phyloP scores from a whole-genome alignment of 2,888 invertebrate species.

The Drepanosiphum platanoidis region DNA sequence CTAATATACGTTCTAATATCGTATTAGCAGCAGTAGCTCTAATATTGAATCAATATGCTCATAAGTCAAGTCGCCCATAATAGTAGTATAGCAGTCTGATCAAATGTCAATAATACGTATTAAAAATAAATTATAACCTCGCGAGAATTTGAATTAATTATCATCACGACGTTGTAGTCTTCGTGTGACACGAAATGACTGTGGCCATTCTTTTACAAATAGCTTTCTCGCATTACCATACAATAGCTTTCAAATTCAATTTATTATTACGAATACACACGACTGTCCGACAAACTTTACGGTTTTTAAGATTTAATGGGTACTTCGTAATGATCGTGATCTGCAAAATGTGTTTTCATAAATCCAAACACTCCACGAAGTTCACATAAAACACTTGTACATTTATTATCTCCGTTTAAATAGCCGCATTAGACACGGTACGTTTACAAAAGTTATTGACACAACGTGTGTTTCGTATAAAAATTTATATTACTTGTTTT shows the following conservation, averaged over 20 bases:
- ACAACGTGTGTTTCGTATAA: too few relatives aligned
- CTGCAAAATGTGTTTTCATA: not conserved
- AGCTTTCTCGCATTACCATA: not conserved
- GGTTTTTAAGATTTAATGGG: not conserved
- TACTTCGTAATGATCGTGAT: not conserved
- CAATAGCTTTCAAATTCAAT: not conserved
- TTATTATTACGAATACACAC: not conserved
- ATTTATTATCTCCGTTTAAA: not conserved
- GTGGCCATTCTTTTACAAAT: not conserved
- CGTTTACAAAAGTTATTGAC: not conserved
- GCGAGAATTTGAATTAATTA: too few relatives aligned
- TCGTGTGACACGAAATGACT: too few relatives aligned
- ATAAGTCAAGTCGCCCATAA: too few relatives aligned
- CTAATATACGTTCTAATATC: too few relatives aligned
- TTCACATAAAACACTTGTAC: not conserved
- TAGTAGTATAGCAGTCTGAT: too few relatives aligned
- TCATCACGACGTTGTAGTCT: too few relatives aligned
- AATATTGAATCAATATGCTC: too few relatives aligned
- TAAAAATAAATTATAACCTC: too few relatives aligned
- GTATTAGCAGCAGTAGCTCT: too few relatives aligned
- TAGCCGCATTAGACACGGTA: not conserved
- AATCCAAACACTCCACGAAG: not conserved
- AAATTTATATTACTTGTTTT: too few relatives aligned
- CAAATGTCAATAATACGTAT: too few relatives aligned
- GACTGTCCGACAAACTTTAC: not conserved